phyloP scores from a whole-genome alignment of 2,888 invertebrate species.

The Noctuana brunneofusca region DNA sequence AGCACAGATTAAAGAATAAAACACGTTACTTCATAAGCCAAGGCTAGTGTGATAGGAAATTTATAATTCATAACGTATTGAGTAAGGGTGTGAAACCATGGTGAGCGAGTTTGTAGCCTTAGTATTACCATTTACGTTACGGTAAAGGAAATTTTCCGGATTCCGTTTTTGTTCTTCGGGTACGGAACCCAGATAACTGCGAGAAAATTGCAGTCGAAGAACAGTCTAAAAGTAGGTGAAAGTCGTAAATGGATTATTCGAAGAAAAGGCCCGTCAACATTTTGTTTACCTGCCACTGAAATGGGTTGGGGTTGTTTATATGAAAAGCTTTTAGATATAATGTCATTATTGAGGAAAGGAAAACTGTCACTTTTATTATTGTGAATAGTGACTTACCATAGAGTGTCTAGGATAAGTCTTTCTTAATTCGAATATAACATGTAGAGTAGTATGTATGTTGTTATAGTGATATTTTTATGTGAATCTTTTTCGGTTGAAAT shows the following conservation, averaged over 20 bases:
- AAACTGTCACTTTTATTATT: neutral
- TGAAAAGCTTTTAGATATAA: conserved; percentile 15
- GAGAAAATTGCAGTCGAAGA: neutral
- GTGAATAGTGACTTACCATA: neutral
- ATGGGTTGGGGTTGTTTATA: conserved; percentile 16
- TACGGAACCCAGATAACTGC: neutral
- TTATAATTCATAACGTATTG: too few relatives aligned
- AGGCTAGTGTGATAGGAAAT: too few relatives aligned
- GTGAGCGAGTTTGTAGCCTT: too few relatives aligned
- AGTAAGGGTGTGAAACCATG: too few relatives aligned
- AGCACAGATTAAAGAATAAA: too few relatives aligned
- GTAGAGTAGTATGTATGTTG: too few relatives aligned
- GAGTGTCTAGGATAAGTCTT: neutral
- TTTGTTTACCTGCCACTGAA: conserved; percentile 15
- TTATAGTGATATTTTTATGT: too few relatives aligned
- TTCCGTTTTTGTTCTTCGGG: neutral
- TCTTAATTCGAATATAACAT: too few relatives aligned
- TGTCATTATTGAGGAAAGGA: conserved; percentile 1
- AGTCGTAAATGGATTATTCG: conserved; percentile 8
- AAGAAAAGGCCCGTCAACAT: conserved; percentile 11
- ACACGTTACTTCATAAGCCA: too few relatives aligned
- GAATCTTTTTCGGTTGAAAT: too few relatives aligned
- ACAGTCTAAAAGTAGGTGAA: neutral
- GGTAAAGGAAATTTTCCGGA: neutral
- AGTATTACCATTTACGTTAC: too few relatives aligned